phyloP scores from a whole-genome alignment of 2,888 invertebrate genomes.

The Eupithecia inturbata region DNA sequence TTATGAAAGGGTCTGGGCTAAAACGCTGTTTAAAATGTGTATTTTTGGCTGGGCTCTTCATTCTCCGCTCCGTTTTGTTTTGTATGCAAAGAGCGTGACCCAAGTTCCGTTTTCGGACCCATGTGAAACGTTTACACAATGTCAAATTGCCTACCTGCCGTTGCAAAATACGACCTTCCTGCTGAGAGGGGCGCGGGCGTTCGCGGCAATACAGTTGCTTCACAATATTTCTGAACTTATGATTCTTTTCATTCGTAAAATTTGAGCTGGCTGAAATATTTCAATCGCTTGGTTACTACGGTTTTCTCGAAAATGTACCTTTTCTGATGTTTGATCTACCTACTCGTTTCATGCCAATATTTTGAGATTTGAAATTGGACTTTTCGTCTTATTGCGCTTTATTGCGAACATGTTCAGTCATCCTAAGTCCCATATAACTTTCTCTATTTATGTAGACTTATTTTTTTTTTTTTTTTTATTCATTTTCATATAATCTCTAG shows the following conservation, averaged over 20 bases:
- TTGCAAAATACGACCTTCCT: conserved; percentile 71
- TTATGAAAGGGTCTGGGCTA: conserved; percentile 30
- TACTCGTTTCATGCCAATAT: background rate
- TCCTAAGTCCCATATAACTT: background rate
- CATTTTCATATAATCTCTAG: conserved; percentile 6
- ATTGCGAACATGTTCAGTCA: background rate
- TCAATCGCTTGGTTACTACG: background rate
- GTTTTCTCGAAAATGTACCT: background rate
- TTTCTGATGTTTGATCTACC: background rate
- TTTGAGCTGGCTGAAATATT: conserved; percentile 17
- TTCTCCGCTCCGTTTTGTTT: conserved; percentile 52
- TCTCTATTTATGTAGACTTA: conserved; percentile 25
- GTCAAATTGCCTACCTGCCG: conserved; percentile 71
- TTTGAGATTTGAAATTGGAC: background rate
- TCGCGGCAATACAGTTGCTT: conserved; percentile 48
- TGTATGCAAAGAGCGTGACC: conserved; percentile 73
- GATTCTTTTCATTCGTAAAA: conserved; percentile 23
- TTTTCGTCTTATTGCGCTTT: background rate
- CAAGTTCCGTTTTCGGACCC: conserved; percentile 74
- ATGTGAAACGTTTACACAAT: conserved; percentile 79
- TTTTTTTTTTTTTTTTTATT: too few relatives aligned
- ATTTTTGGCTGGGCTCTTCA: conserved; percentile 37
- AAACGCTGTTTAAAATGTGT: conserved; percentile 26
- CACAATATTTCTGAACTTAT: conserved; percentile 28
- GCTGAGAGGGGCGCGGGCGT: conserved; percentile 52